These are phyloP conservation scores for Nasua narica DNA, from an alignment of 2,797 vertebrate species.

Conservation along the genomic window DNA sequence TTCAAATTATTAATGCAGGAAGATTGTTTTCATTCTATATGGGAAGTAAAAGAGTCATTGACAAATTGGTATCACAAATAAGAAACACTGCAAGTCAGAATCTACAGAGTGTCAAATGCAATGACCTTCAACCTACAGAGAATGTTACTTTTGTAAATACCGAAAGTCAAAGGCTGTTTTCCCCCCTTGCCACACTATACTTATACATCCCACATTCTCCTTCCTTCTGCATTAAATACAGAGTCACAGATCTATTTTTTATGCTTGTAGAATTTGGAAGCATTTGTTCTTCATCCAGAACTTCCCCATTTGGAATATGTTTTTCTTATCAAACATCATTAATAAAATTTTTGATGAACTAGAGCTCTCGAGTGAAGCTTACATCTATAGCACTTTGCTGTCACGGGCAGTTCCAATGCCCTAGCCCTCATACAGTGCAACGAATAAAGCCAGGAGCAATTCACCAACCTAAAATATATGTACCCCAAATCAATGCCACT, in stretches of 20 bases:
- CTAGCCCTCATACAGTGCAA: constrained; percentile 27
- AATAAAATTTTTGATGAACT: constrained; percentile 27
- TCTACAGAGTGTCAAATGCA: not conserved
- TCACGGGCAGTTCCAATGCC: not conserved
- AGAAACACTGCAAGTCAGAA: not conserved
- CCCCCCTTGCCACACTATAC: not conserved
- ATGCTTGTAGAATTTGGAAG: not conserved
- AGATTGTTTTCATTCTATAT: not conserved
- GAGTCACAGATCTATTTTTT: not conserved
- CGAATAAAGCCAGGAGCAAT: constrained; percentile 62
- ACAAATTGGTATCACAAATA: not conserved
- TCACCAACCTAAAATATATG: constrained; percentile 68
- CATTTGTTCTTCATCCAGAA: constrained; percentile 21
- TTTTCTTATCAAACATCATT: not conserved
- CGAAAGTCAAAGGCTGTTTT: constrained; percentile 1
- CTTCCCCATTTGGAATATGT: not conserved
- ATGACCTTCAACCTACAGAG: not conserved
- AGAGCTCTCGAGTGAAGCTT: constrained; percentile 20
- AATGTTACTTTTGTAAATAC: not conserved
- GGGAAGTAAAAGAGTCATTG: not conserved
- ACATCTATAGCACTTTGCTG: not conserved
- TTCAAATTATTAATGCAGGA: constrained; percentile 48
- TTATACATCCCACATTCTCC: not conserved
- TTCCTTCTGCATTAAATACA: not conserved
- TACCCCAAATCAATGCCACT: constrained; percentile 76